Conservation (phyloP, 1,140 invertebrate genomes). For the Drosophila watanabei region DNA sequence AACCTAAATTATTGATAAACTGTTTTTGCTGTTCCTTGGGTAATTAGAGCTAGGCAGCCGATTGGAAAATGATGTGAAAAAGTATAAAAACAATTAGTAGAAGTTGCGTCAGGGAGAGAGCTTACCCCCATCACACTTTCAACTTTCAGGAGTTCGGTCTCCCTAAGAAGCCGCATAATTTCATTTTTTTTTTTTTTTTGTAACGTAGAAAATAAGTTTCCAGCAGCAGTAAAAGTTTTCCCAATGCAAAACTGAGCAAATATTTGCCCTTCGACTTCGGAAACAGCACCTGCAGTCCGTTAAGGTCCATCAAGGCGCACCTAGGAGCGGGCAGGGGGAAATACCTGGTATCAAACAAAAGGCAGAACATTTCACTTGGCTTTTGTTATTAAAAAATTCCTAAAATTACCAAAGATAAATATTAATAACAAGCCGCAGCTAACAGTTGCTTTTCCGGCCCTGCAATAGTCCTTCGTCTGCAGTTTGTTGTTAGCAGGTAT, state of each 20-base stretch:
- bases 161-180: conserved; percentile 44
- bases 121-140: no score
- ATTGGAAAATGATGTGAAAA: conserved; percentile 54
- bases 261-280: conserved; percentile 75
- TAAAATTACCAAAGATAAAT: conserved; percentile 84
- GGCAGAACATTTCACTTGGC: conserved; percentile 71
- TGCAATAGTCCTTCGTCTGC: conserved; percentile 28
- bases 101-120: neutral
- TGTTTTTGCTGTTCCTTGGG: conserved; percentile 21
- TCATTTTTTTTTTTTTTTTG: conserved; percentile 61
- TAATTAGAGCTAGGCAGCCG: conserved; percentile 38
- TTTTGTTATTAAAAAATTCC: conserved; percentile 84
- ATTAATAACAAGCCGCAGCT: conserved; percentile 80
- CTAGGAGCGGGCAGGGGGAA: conserved; percentile 1
- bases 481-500: conserved; percentile 60
- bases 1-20: conserved; percentile 67
- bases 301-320: conserved; percentile 35
- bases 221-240: conserved; percentile 57
- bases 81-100: conserved; percentile 15
- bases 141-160: conserved; percentile 10
- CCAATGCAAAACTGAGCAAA: conserved; percentile 69
- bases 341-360: conserved; percentile 57
- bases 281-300: conserved; percentile 45
- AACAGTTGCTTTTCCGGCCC: conserved; percentile 53
- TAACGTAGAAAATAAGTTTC: conserved; percentile 73